Evolutionary conservation across 2,888 invertebrate genomes (phyloP), one percentile per base, ranked within the genome.

Genomic region (Rhingia rostrata): DNA sequence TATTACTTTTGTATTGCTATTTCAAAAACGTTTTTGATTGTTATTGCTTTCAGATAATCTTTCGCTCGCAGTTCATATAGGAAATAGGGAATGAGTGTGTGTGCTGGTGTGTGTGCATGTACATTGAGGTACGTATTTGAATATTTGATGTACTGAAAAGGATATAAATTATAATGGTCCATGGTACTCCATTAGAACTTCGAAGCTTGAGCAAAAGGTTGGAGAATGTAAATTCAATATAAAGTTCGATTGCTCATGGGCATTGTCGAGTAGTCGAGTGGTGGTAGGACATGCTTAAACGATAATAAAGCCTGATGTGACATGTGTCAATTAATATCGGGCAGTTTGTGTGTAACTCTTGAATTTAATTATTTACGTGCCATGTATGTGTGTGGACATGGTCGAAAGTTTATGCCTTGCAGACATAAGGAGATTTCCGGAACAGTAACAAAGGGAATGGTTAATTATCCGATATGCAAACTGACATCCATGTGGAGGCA

Each of bases 31-130:
- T 56, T 83, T 83, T 79, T 67, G 73, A 83, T 78, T 79, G 78
- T 78, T 73, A 83, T 78, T 72, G 79, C 73, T 79, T 79, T 83
- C 14, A 54, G 83, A 83, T 83, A 83, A 78, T 79, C 79, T 73
- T 51, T 61, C 41, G 32, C 53, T 14, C 12, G 9, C 49, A 3
- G 14, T n/a, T 6, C 6, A 35, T 12, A 14, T 54, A 54, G 35
- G 35, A 22, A 22, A 30, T 30, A 3, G 43, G 12, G n/a, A 12
- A 10, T 1, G 47, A 12, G 3, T 22, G 47, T 12, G 12, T 12
- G 43, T 33, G 32, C 30, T 12, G 9, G n/a, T 4, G 10, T 22
- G 7, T 9, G 45, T 10, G 47, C 35, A 12, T 54, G 37, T 47
- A 7, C 14, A 6, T 33, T 33, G 12, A 66, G 66, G 35, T 37